Conservation (phyloP, 1,140 invertebrate genomes). For the Metaphire vulgaris region DNA sequence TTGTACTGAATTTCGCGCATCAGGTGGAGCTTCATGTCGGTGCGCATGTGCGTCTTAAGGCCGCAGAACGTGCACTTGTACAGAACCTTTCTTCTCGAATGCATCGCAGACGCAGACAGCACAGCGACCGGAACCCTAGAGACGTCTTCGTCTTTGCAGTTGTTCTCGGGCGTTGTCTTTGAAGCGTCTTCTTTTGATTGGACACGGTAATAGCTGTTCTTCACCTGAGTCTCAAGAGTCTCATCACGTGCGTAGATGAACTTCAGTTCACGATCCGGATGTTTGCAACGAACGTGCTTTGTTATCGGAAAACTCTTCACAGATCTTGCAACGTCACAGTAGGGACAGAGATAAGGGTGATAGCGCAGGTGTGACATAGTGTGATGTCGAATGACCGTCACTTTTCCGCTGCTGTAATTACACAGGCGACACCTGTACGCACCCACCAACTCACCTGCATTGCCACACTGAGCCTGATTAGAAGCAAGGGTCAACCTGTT, state of each 20-base stretch:
- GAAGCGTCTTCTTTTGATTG: background rate
- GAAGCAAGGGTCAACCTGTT: background rate
- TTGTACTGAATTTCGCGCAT: conserved; percentile 24
- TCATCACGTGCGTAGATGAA: conserved; percentile 5
- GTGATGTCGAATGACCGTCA: conserved; percentile 22
- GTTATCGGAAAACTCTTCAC: conserved; percentile 25
- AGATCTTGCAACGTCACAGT: conserved; percentile 15
- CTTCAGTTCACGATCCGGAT: conserved; percentile 15
- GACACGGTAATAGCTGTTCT: conserved; percentile 1
- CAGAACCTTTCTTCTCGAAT: background rate
- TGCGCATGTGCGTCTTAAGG: conserved; percentile 6
- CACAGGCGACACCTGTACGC: conserved; percentile 18
- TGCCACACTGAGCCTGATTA: background rate
- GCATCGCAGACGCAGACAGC: background rate
- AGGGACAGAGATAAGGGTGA: conserved; percentile 26
- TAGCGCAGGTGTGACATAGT: conserved; percentile 25
- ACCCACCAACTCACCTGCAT: background rate
- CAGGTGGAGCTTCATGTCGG: conserved; percentile 25
- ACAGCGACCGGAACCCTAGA: background rate
- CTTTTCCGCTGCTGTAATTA: conserved; percentile 14
- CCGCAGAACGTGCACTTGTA: conserved; percentile 22
- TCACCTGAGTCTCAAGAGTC: conserved; percentile 18
- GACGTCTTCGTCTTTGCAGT: background rate
- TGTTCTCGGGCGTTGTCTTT: background rate
- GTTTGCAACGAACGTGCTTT: conserved; percentile 24